Conservation (phyloP, 2,888 invertebrate species). For the Platypus cylindrus region DNA sequence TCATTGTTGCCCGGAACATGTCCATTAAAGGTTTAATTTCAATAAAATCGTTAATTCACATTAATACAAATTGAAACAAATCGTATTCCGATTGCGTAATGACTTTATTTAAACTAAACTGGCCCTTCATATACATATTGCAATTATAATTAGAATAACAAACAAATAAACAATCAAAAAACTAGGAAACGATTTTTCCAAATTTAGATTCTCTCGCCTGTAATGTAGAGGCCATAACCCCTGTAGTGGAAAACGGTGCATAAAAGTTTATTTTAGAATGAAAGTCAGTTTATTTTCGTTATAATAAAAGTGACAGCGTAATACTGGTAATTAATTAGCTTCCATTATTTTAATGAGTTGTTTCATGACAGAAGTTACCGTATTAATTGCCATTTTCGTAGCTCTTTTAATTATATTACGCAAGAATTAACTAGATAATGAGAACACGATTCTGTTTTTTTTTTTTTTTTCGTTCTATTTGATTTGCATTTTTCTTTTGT, state of each 20-base stretch:
- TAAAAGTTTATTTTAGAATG: constrained; percentile 13
- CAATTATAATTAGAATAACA: no score
- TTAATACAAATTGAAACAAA: no score
- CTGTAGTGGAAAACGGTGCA: constrained; percentile 5
- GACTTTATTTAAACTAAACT: no score
- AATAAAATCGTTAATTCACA: no score
- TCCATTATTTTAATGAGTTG: constrained; percentile 11
- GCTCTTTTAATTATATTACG: constrained; percentile 6
- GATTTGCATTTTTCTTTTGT: background rate
- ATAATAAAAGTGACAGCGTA: constrained; percentile 16
- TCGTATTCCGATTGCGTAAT: no score
- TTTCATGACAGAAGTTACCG: constrained; percentile 6
- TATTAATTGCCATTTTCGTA: constrained; percentile 5
- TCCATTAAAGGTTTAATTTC: no score
- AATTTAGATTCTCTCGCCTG: background rate
- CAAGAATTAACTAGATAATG: constrained; percentile 5
- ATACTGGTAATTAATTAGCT: constrained; percentile 15
- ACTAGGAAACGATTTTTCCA: background rate
- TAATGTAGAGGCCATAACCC: constrained; percentile 13
- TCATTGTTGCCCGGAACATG: no score
- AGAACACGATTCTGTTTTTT: background rate
- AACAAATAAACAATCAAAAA: no score
- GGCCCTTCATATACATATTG: no score
- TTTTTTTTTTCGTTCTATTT: constrained; percentile 2
- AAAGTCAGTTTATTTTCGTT: constrained; percentile 15